Evolutionary conservation across 2,888 invertebrate genomes (phyloP).

Genomic region (Eurois occulta): DNA sequence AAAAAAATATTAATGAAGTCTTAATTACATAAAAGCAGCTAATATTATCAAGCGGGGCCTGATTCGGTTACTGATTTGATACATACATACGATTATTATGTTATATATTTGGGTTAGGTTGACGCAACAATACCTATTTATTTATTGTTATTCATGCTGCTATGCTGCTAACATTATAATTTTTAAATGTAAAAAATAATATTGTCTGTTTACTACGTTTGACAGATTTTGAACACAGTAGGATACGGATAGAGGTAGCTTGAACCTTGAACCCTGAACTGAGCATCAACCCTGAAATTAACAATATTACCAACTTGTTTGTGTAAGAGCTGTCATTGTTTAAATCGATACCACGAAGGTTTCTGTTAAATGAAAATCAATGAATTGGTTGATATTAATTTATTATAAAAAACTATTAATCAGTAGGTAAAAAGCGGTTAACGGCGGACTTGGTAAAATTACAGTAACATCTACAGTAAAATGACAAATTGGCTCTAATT

Average conservation of each 20-base stretch:
- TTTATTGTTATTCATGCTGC: not conserved
- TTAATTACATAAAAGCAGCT: slow-evolving; percentile 23
- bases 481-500: slow-evolving; percentile 46
- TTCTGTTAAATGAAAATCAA: slow-evolving; percentile 1
- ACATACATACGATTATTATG: slow-evolving; percentile 11
- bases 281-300: not conserved
- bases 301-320: not conserved
- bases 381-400: slow-evolving; percentile 45
- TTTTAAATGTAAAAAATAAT: not conserved
- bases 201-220: not conserved
- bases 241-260: not conserved
- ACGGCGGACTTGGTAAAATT: slow-evolving; percentile 58
- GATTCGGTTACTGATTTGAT: slow-evolving; percentile 26
- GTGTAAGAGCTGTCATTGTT: not conserved
- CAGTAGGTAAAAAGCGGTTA: slow-evolving; percentile 65
- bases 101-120: slow-evolving; percentile 23
- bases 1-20: not conserved
- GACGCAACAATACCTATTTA: slow-evolving; percentile 29
- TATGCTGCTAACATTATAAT: not conserved
- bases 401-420: slow-evolving; percentile 77
- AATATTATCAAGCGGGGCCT: slow-evolving; percentile 10
- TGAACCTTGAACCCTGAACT: not conserved
- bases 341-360: not conserved
- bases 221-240: not conserved
- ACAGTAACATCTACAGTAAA: slow-evolving; percentile 56